Evolutionary conservation across 2,797 vertebrate species (phyloP).

Genomic region (Gila robusta): DNA sequence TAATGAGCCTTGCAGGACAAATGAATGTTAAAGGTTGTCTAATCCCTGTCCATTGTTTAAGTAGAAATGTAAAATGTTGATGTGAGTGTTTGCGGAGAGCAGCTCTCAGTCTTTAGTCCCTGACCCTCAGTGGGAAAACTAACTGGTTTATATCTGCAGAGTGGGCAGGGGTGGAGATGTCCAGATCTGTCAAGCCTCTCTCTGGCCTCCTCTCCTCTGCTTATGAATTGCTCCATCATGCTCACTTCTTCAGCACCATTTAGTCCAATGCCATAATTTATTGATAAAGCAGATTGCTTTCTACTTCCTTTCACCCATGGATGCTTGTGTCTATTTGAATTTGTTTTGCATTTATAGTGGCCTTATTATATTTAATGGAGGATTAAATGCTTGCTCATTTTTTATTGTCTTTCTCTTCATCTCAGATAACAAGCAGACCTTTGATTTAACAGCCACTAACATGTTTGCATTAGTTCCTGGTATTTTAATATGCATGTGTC

Average conservation of each 20-base stretch:
- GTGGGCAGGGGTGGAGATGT: conserved; percentile 3
- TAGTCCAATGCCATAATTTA: not conserved
- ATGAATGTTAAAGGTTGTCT: conserved; percentile 38
- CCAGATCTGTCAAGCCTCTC: not conserved
- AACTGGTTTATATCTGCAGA: conserved; percentile 61
- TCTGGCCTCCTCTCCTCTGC: not conserved
- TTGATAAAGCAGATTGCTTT: conserved; percentile 36
- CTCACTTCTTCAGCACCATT: conserved; percentile 18
- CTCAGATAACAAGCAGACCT: conserved; percentile 35
- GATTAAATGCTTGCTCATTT: conserved; percentile 32
- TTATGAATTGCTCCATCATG: not conserved
- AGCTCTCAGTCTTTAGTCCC: conserved; percentile 45
- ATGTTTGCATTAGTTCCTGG: not conserved
- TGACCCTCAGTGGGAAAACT: conserved; percentile 56
- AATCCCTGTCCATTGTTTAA: conserved; percentile 45
- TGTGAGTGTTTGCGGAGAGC: not conserved
- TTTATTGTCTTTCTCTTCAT: conserved; percentile 25
- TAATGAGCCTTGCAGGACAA: conserved; percentile 48
- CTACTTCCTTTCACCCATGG: conserved; percentile 15
- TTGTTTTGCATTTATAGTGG: conserved; percentile 41
- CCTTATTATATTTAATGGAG: conserved; percentile 26
- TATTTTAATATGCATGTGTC: not conserved
- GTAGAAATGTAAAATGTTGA: conserved; percentile 39
- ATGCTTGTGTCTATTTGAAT: conserved; percentile 22
- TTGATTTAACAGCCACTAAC: conserved; percentile 14